Conservation (phyloP, 2,113 vertebrate genomes). For the Apaloderma vittatum region DNA sequence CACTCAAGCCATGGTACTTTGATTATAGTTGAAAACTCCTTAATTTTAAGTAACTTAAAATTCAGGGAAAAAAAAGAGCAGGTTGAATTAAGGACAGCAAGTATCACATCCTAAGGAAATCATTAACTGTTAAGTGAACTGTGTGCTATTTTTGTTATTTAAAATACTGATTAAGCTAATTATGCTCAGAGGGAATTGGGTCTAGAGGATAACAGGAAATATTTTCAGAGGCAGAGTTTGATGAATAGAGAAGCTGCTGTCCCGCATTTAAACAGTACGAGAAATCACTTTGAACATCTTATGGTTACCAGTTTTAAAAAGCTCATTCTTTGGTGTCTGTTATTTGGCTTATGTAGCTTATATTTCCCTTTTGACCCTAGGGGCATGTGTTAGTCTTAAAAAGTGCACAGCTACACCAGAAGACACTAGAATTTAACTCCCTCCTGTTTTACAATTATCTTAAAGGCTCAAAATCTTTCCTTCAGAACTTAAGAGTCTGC, state of each 20-base stretch:
- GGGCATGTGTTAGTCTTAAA: background rate
- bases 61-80: background rate
- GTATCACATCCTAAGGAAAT: slow-evolving; percentile 7
- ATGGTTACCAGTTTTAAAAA: background rate
- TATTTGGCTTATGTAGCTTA: background rate
- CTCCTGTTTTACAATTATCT: background rate
- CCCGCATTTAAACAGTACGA: background rate
- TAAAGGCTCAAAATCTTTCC: background rate
- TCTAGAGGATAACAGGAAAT: background rate
- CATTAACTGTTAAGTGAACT: slow-evolving; percentile 12
- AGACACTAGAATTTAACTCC: background rate
- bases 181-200: slow-evolving; percentile 6
- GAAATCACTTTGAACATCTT: background rate
- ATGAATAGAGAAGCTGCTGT: background rate
- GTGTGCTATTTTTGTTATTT: slow-evolving; percentile 14
- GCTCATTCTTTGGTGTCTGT: background rate
- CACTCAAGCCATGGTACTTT: background rate
- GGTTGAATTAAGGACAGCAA: background rate
- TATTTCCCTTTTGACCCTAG: background rate
- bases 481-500: background rate
- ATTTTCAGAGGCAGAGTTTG: background rate
- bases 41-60: background rate
- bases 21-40: background rate
- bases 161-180: slow-evolving; percentile 46
- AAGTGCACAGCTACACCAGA: background rate